Evolutionary conservation across 2,113 vertebrate genomes (phyloP).

Genomic region (Peromyscus maniculatus): DNA sequence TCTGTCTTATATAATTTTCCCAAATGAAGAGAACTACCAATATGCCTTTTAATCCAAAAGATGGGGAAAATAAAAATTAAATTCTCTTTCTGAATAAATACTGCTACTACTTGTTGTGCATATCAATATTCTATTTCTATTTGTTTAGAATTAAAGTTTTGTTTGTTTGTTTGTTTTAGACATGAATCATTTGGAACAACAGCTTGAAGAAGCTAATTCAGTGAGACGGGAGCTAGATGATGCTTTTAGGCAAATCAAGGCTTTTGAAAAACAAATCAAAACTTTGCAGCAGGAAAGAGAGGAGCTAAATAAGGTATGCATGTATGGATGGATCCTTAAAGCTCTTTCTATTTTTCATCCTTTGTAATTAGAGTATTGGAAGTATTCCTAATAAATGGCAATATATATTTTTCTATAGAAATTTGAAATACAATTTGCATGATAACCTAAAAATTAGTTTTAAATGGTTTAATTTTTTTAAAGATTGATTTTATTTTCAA

Average conservation of each 20-base stretch:
- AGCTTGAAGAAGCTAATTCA: conserved; percentile 93
- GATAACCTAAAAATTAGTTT: neutral
- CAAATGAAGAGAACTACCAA: conserved; percentile 75
- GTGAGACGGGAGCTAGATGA: conserved; percentile 94
- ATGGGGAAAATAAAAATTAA: conserved; percentile 63
- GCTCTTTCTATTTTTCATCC: conserved; percentile 65
- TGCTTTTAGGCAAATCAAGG: conserved; percentile 94
- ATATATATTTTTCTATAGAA: conserved; percentile 23
- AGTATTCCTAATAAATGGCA: conserved; percentile 49
- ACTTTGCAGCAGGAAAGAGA: conserved; percentile 93
- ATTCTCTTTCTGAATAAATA: conserved; percentile 83
- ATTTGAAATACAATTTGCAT: neutral
- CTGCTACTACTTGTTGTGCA: conserved; percentile 82
- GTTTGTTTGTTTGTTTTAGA: conserved; percentile 85
- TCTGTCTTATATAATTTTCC: conserved; percentile 74
- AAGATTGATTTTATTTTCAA: neutral
- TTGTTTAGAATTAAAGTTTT: conserved; percentile 66
- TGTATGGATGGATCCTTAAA: neutral
- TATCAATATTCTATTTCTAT: conserved; percentile 81
- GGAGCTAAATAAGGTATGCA: conserved; percentile 95
- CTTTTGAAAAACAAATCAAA: conserved; percentile 96
- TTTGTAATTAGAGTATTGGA: conserved; percentile 42
- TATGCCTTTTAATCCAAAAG: conserved; percentile 76
- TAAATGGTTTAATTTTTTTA: neutral
- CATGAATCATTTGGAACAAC: conserved; percentile 93